Conservation (phyloP, 1,140 invertebrate genomes). For the Apis dorsata region DNA sequence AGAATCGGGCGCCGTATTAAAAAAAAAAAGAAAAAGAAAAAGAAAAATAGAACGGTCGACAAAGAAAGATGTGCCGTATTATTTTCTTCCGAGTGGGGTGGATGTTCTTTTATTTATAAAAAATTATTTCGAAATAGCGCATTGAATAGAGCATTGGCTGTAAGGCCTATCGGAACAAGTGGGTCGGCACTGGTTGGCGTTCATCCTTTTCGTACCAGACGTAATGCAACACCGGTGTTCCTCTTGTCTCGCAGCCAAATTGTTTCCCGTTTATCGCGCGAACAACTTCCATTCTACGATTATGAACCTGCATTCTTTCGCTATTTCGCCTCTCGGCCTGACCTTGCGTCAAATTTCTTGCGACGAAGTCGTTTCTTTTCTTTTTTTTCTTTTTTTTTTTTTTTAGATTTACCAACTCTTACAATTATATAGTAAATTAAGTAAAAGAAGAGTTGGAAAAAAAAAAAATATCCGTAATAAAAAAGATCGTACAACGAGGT, state of each 20-base stretch:
- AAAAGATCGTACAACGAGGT: too few relatives aligned
- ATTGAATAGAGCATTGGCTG: slow-evolving; percentile 27
- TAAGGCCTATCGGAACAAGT: slow-evolving; percentile 51
- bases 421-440: too few relatives aligned
- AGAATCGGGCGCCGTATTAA: too few relatives aligned
- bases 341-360: not conserved
- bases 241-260: slow-evolving; percentile 67
- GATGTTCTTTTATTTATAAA: slow-evolving; percentile 40
- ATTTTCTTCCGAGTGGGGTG: not conserved
- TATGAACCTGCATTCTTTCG: slow-evolving; percentile 19
- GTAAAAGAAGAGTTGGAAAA: too few relatives aligned
- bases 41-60: not conserved
- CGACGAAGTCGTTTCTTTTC: not conserved
- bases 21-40: too few relatives aligned
- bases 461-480: too few relatives aligned
- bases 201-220: slow-evolving; percentile 50
- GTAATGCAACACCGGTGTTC: slow-evolving; percentile 66
- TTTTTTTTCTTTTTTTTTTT: not conserved
- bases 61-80: not conserved
- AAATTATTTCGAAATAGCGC: slow-evolving; percentile 34
- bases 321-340: slow-evolving; percentile 27
- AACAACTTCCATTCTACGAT: slow-evolving; percentile 31
- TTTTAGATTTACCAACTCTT: not conserved
- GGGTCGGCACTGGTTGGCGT: slow-evolving; percentile 55
- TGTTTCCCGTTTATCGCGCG: slow-evolving; percentile 48